phyloP scores from a whole-genome alignment of 2,888 invertebrate genomes.

The Homarus gammarus region DNA sequence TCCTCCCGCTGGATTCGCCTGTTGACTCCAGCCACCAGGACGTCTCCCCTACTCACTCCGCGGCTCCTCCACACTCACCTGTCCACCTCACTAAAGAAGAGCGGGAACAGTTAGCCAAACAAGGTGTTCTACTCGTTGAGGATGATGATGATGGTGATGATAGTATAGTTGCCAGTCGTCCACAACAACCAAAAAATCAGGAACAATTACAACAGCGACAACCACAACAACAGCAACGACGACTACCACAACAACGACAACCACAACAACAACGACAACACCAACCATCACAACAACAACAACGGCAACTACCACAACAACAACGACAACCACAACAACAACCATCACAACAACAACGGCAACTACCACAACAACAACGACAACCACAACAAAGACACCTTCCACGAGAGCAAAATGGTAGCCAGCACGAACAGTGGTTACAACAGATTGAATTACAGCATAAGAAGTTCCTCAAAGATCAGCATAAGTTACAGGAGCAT shows the following conservation, averaged over 20 bases:
- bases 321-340: not conserved
- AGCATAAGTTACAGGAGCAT: constrained; percentile 18
- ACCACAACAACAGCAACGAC: not conserved
- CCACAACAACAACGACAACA: not conserved
- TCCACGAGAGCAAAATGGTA: not conserved
- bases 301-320: not conserved
- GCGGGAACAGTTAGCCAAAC: constrained; percentile 29
- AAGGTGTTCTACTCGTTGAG: constrained; percentile 53
- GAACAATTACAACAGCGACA: not conserved
- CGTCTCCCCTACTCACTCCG: not conserved
- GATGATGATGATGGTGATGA: not conserved
- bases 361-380: not conserved
- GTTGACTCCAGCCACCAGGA: not conserved
- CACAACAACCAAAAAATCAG: not conserved
- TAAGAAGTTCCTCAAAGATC: constrained; percentile 33
- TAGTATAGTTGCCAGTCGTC: not conserved
- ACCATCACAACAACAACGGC: not conserved
- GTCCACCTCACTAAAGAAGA: constrained; percentile 19
- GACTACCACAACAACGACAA: not conserved
- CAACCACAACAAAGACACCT: not conserved
- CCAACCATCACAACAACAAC: too few species aligned
- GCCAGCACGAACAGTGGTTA: constrained; percentile 47
- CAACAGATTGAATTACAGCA: constrained; percentile 32
- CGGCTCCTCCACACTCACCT: not conserved
- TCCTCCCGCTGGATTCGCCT: not conserved